Evolutionary conservation across 2,888 invertebrate genomes (phyloP).

Genomic region (Timema cristinae): DNA sequence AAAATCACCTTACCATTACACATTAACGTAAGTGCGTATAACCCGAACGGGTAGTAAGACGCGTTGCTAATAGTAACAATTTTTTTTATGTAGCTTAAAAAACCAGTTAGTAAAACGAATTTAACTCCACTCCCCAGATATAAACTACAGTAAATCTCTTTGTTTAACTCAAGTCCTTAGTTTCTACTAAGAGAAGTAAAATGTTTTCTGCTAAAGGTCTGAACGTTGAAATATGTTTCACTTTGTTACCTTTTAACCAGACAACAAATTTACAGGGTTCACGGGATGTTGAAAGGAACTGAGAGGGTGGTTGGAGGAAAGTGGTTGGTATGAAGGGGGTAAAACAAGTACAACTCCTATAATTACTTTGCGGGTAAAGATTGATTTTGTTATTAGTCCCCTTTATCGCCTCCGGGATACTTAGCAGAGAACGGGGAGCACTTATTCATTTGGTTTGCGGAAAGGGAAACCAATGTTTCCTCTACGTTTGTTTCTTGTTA

Average conservation of each 20-base stretch:
- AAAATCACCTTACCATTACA: too few species aligned
- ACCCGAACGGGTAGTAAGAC: too few species aligned
- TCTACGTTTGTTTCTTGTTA: neutral
- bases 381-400: conserved; percentile 31
- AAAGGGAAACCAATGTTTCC: conserved; percentile 10
- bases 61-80: too few species aligned
- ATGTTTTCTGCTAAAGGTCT: conserved; percentile 20
- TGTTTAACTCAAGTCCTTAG: too few species aligned
- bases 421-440: conserved; percentile 24
- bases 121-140: too few species aligned
- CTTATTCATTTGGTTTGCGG: conserved; percentile 29
- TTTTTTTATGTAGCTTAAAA: too few species aligned
- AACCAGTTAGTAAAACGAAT: too few species aligned
- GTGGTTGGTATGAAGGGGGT: neutral
- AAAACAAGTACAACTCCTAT: conserved; percentile 16
- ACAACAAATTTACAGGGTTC: conserved; percentile 22
- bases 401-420: conserved; percentile 29
- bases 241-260: conserved; percentile 26
- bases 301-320: neutral
- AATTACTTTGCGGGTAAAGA: conserved; percentile 28
- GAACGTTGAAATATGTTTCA: conserved; percentile 29
- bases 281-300: neutral
- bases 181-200: conserved; percentile 20
- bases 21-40: too few species aligned
- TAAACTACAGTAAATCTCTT: too few species aligned